Conservation (phyloP, 1,140 invertebrate genomes). For the Cydia pomonella region DNA sequence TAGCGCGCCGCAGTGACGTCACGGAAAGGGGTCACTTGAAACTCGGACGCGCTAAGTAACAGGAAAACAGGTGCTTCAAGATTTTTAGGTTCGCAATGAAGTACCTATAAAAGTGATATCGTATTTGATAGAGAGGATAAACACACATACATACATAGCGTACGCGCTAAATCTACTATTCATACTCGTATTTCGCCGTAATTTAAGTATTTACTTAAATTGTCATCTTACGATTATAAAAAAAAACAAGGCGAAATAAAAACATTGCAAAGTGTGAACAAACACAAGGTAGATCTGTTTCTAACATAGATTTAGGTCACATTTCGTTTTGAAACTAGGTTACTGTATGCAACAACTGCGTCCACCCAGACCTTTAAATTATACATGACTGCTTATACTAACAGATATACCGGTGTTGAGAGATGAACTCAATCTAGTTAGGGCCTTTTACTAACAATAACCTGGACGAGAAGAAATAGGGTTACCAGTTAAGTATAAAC, state of each 20-base stretch:
- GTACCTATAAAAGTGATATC: background rate
- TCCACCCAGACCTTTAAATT: conserved; percentile 29
- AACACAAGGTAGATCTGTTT: background rate
- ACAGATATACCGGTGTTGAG: conserved; percentile 21
- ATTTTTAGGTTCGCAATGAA: conserved; percentile 5
- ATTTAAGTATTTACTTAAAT: background rate
- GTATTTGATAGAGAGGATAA: background rate
- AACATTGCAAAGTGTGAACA: background rate
- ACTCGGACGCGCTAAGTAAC: conserved; percentile 30
- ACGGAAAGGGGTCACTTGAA: conserved; percentile 24
- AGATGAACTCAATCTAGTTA: conserved; percentile 28
- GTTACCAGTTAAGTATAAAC: background rate
- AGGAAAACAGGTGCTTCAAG: conserved; percentile 15
- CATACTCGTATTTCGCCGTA: background rate
- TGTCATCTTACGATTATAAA: background rate
- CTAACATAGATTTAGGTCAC: conserved; percentile 17
- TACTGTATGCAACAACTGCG: conserved; percentile 25
- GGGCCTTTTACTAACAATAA: conserved; percentile 27
- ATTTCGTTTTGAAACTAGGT: conserved; percentile 28
- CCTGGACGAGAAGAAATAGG: conserved; percentile 2
- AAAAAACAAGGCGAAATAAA: background rate
- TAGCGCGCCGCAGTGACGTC: conserved; percentile 31
- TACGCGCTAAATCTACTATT: background rate
- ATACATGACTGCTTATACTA: conserved; percentile 30
- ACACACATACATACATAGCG: background rate